Conservation (phyloP, 2,888 invertebrate species). For the Lydus trimaculatus region DNA sequence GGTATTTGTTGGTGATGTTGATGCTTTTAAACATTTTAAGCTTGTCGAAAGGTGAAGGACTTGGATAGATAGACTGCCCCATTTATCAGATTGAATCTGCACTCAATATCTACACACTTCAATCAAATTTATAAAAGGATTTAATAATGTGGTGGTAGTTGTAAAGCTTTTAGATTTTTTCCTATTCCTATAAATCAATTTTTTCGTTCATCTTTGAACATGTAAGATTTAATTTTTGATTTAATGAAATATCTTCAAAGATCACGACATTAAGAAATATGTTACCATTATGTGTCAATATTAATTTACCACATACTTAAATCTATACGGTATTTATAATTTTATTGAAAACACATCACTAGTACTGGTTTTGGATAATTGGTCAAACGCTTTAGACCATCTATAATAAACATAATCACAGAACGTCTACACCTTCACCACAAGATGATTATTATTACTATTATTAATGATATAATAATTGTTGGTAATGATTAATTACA, state of each 20-base stretch:
- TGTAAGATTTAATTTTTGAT: background rate
- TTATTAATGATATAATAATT: background rate
- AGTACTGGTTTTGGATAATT: background rate
- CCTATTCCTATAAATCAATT: background rate
- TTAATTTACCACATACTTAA: background rate
- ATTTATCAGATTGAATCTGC: constrained; percentile 38
- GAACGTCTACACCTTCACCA: background rate
- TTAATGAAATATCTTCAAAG: background rate
- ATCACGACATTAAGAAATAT: background rate
- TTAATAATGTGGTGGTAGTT: constrained; percentile 36
- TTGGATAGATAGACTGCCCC: constrained; percentile 25
- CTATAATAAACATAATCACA: background rate
- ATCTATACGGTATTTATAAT: background rate
- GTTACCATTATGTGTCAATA: too few species aligned
- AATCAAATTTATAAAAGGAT: constrained; percentile 36
- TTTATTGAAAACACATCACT: background rate
- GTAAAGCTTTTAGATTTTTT: constrained; percentile 25
- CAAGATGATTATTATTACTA: background rate
- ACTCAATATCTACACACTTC: constrained; percentile 36
- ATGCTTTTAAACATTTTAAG: background rate
- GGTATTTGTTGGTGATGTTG: background rate
- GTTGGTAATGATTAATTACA: background rate
- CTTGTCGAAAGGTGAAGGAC: constrained; percentile 32
- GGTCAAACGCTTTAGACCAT: background rate
- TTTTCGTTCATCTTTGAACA: background rate